A percentile compares a stretch with the other conserved stretches of the same genome.
These are phyloP conservation scores for Petrocephalus zakoni DNA, from an alignment of 2,113 vertebrate species.

Conservation along the genomic window DNA sequence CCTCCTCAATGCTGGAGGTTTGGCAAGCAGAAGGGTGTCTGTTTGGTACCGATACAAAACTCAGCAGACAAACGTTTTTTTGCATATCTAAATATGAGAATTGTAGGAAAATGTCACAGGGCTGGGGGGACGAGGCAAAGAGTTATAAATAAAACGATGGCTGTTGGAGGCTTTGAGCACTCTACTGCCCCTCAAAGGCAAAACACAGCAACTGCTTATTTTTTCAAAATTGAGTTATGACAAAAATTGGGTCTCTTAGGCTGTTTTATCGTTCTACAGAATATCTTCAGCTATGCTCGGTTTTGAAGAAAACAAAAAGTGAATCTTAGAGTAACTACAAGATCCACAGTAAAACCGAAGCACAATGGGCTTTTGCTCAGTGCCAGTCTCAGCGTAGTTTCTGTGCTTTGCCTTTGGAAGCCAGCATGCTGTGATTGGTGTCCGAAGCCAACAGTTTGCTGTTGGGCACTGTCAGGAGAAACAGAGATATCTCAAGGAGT, in stretches of 20 bases:
- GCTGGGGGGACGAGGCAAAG: not conserved
- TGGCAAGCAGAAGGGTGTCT: not conserved
- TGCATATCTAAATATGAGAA: not conserved
- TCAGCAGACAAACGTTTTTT: not conserved
- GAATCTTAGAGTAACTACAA: not conserved
- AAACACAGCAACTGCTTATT: not conserved
- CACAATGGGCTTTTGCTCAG: not conserved
- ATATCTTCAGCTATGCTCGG: not conserved
- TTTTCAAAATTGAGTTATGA: not conserved
- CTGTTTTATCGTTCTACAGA: not conserved
- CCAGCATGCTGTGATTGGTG: not conserved
- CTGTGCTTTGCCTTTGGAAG: too few species aligned
- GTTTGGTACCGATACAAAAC: not conserved
- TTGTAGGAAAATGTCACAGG: not conserved
- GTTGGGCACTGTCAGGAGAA: too few species aligned
- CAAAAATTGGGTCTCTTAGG: not conserved
- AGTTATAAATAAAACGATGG: not conserved
- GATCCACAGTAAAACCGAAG: not conserved
- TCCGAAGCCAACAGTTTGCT: too few species aligned
- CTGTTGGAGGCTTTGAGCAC: not conserved
- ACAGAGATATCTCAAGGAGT: too few species aligned
- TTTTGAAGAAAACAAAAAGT: not conserved
- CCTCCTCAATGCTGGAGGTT: not conserved
- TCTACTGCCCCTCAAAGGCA: not conserved
- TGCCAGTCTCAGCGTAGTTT: not conserved